A percentile compares a stretch with the other conserved stretches of the same genome.
Evolutionary conservation across 2,113 vertebrate species (phyloP).

Genomic region (Elachura formosa): DNA sequence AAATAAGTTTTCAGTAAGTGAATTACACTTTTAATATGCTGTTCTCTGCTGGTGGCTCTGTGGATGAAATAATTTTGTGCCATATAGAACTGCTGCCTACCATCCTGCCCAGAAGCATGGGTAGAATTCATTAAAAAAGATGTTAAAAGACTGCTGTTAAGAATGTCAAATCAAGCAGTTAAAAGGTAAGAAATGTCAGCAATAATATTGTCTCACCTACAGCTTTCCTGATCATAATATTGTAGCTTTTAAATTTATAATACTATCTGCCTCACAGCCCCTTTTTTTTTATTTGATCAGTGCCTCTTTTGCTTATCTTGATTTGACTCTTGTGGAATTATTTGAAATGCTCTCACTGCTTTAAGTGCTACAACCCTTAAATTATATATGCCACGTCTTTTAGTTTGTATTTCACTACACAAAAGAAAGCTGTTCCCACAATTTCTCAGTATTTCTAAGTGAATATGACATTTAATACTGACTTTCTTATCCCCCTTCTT

Average conservation of each 20-base stretch:
- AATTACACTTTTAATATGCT: slow-evolving; percentile 48
- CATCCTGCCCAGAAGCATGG: background rate
- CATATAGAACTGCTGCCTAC: background rate
- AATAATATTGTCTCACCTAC: background rate
- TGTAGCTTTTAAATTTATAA: background rate
- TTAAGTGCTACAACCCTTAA: background rate
- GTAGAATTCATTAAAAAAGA: slow-evolving; percentile 28
- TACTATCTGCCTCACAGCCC: background rate
- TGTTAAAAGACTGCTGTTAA: background rate
- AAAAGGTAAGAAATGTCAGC: slow-evolving; percentile 3
- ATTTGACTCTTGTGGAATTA: background rate
- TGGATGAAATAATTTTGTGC: background rate
- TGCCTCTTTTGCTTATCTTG: background rate
- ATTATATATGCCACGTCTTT: background rate
- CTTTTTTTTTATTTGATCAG: background rate
- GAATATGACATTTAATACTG: background rate
- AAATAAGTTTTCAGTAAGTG: background rate
- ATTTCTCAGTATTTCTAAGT: background rate
- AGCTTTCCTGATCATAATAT: background rate
- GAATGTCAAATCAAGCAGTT: slow-evolving; percentile 13
- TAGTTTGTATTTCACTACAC: background rate
- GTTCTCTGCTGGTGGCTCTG: background rate
- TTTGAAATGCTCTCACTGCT: background rate
- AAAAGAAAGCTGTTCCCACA: background rate
- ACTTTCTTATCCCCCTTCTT: background rate